Evolutionary conservation across 2,113 vertebrate species (phyloP).

Genomic region (Pituophis catenifer): DNA sequence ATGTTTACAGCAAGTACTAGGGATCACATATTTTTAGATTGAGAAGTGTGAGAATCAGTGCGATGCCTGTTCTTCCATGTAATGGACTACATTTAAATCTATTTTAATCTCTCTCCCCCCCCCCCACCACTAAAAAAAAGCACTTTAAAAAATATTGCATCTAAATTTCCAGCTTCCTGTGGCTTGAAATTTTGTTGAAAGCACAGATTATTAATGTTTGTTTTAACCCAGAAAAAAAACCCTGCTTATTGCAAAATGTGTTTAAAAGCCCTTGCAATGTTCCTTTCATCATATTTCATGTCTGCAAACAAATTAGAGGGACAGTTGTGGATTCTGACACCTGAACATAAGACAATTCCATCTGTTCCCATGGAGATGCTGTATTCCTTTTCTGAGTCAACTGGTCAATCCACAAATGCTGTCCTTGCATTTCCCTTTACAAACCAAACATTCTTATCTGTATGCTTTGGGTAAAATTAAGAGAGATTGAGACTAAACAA

Average conservation of each 20-base stretch:
- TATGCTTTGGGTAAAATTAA: constrained; percentile 8
- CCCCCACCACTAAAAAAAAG: not conserved
- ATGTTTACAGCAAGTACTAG: not conserved
- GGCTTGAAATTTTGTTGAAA: constrained; percentile 19
- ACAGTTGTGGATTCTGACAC: constrained; percentile 53
- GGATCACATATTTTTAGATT: not conserved
- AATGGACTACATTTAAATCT: not conserved
- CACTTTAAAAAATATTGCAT: not conserved
- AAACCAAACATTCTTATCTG: constrained; percentile 50
- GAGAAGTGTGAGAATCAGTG: constrained; percentile 3
- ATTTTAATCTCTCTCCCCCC: not conserved
- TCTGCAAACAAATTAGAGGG: constrained; percentile 53
- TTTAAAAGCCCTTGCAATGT: not conserved
- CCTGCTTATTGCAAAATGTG: not conserved
- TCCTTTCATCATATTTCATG: constrained; percentile 46
- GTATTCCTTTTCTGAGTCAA: constrained; percentile 65
- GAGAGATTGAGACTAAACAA: not conserved
- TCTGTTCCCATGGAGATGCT: constrained; percentile 74
- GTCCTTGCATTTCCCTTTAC: constrained; percentile 58
- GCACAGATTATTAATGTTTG: not conserved
- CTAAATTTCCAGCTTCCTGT: not conserved
- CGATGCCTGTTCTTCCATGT: not conserved
- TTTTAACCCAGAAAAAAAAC: not conserved
- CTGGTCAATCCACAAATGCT: constrained; percentile 68
- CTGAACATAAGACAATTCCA: constrained; percentile 66